Percentiles rank a stretch among this genome's conserved stretches.
Evolutionary conservation across 2,113 vertebrate genomes (phyloP).

Genomic region (Candoia aspera): DNA sequence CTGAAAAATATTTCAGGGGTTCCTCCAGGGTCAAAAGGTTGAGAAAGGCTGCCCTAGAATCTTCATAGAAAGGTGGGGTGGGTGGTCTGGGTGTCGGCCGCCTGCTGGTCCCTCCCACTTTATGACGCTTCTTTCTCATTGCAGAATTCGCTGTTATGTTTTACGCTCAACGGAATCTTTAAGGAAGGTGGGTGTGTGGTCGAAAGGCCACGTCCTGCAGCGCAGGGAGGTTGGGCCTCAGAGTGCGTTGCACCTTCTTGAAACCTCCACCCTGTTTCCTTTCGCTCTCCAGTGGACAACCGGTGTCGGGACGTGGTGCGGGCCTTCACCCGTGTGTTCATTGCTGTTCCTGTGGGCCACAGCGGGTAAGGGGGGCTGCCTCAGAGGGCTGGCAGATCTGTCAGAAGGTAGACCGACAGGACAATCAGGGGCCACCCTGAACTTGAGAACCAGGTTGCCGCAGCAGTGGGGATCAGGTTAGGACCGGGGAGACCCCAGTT

Average conservation of each 20-base stretch:
- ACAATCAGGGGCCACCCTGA: background rate
- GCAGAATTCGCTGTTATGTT: slow-evolving; percentile 85
- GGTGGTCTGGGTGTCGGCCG: background rate
- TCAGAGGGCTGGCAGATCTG: no score
- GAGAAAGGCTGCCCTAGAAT: no score
- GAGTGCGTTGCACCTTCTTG: background rate
- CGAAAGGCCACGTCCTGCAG: rapidly evolving
- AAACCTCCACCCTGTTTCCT: rapidly evolving
- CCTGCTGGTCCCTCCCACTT: rapidly evolving
- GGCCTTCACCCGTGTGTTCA: slow-evolving; percentile 87
- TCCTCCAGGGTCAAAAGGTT: no score
- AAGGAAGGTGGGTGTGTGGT: slow-evolving; percentile 80
- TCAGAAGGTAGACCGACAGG: background rate
- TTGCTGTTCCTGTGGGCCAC: slow-evolving; percentile 84
- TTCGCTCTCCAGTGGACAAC: slow-evolving; percentile 74
- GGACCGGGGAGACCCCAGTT: background rate
- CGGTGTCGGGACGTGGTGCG: slow-evolving; percentile 81
- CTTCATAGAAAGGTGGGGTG: background rate
- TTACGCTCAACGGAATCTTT: slow-evolving; percentile 87
- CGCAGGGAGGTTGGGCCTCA: background rate
- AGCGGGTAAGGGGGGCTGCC: slow-evolving; percentile 75
- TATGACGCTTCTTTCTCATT: slow-evolving; percentile 16
- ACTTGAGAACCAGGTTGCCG: no score
- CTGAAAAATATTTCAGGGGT: no score
- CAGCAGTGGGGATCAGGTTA: background rate